Conservation (phyloP, 1,140 invertebrate genomes). For the Drosophila arawakana region DNA sequence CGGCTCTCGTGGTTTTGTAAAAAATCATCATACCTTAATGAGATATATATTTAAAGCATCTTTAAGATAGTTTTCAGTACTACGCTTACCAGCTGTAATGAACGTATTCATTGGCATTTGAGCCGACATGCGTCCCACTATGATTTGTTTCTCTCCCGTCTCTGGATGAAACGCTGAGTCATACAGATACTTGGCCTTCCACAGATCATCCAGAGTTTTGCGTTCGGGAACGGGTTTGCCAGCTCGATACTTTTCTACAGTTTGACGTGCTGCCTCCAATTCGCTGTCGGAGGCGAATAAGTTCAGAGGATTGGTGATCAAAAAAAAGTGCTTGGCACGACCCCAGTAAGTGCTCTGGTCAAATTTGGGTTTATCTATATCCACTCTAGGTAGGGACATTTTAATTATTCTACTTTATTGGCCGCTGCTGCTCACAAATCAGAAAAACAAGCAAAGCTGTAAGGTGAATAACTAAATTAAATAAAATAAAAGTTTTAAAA, state of each 20-base stretch:
- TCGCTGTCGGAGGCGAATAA: conserved; percentile 88
- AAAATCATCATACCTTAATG: conserved; percentile 86
- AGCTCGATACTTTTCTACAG: conserved; percentile 91
- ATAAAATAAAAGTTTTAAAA: too few species aligned
- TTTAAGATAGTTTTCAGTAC: too few species aligned
- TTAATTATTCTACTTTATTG: background rate
- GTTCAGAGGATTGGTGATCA: conserved; percentile 96
- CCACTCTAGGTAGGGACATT: conserved; percentile 84
- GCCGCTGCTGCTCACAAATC: background rate
- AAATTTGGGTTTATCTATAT: conserved; percentile 93
- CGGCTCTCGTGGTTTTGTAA: conserved; percentile 90
- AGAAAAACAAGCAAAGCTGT: too few species aligned
- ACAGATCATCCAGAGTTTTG: conserved; percentile 88
- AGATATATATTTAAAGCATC: background rate
- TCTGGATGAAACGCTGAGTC: conserved; percentile 95
- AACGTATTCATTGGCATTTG: conserved; percentile 97
- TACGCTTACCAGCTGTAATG: conserved; percentile 93
- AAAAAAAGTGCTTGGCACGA: conserved; percentile 95
- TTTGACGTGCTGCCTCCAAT: conserved; percentile 90
- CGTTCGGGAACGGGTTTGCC: conserved; percentile 86
- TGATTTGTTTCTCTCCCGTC: conserved; percentile 90
- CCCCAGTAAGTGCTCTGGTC: conserved; percentile 95
- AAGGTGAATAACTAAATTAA: too few species aligned
- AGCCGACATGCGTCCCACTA: conserved; percentile 94
- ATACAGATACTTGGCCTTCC: conserved; percentile 91